Base-by-base conservation (phyloP, 2,888 invertebrate genomes). In the Cybosia mesomella region DNA sequence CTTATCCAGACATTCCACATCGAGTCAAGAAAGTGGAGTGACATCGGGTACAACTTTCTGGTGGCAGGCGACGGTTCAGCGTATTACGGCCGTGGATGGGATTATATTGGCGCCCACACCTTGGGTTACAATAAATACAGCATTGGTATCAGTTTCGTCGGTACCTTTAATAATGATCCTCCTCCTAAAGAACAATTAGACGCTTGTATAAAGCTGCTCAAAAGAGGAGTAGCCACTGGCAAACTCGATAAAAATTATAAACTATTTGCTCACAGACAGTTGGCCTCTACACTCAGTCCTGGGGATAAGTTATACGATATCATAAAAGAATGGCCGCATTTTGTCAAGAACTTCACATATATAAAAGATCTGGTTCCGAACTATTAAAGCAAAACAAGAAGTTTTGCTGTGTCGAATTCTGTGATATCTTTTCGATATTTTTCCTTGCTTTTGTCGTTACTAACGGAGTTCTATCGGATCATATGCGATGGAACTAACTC, bases 21-120 rank as follows among this genome's bases (percentile, higher is more conserved):
- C 49, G 97, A 97, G 66, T 93, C 94, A 0, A 84, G 86, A n/a
- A 82, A 92, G 0, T 97, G 96, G 95, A 95, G 73, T 55, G 98
- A 98, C 83, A 97, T 97, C 32, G 96, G 95, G 0, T 98, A 97
- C 86, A 98, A 97, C 85, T 98, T 97, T 79, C 89, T 98, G 2
- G 96, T 98, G 2, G 98, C 97, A 0, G 97, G 97, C 7, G 97
- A 98, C 83, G 98, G 97, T 0, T 95, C 96, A 11, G 96, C 96
- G 0, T 98, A 97, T 85, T 96, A 95, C 75, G 97, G 97, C 0
- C 96, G 97, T 7, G 97, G 97, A 1, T 98, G 98, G 98, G 96
- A 96, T 75, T 88, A 90, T 70, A 92, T 96, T 58, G 98, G 98
- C 0, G 97, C 97, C 0, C 97, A 98, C 82, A 96, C 97, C 0